These are phyloP conservation scores for Rallus crepitans DNA, from an alignment of 2,797 vertebrate species.

Conservation along the genomic window DNA sequence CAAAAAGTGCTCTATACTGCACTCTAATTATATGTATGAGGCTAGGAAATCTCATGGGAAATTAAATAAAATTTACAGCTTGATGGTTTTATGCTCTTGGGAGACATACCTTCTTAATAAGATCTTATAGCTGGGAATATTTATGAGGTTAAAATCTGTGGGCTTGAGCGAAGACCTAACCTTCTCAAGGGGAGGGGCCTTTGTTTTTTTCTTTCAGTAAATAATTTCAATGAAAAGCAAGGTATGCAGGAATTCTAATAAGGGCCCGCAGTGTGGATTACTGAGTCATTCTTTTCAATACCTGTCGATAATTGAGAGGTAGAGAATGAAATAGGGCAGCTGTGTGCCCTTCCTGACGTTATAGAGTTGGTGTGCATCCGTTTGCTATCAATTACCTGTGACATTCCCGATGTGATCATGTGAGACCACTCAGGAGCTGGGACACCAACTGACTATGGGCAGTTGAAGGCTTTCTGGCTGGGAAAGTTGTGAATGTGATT, in stretches of 20 bases:
- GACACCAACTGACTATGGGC: not conserved
- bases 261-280: conserved; percentile 6
- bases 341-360: not conserved
- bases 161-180: conserved; percentile 84
- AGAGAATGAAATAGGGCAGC: not conserved
- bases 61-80: conserved; percentile 98
- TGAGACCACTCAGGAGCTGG: not conserved
- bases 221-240: conserved; percentile 62
- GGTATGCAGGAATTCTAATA: conserved; percentile 6
- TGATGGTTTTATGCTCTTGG: conserved; percentile 92
- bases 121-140: conserved; percentile 93
- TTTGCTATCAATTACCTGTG: not conserved
- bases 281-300: conserved; percentile 12
- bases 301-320: conserved; percentile 18
- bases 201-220: conserved; percentile 58
- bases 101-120: conserved; percentile 98
- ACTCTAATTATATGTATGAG: conserved; percentile 99
- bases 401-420: not conserved
- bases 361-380: not conserved
- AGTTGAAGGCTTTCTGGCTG: not conserved
- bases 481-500: not conserved
- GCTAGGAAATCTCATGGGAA: conserved; percentile 94
- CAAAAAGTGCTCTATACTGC: conserved; percentile 91
- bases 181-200: conserved; percentile 69
- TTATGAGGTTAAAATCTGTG: conserved; percentile 90